These are phyloP conservation scores for Tonatia bakeri DNA, from an alignment of 2,113 vertebrate genomes.

Conservation along the genomic window DNA sequence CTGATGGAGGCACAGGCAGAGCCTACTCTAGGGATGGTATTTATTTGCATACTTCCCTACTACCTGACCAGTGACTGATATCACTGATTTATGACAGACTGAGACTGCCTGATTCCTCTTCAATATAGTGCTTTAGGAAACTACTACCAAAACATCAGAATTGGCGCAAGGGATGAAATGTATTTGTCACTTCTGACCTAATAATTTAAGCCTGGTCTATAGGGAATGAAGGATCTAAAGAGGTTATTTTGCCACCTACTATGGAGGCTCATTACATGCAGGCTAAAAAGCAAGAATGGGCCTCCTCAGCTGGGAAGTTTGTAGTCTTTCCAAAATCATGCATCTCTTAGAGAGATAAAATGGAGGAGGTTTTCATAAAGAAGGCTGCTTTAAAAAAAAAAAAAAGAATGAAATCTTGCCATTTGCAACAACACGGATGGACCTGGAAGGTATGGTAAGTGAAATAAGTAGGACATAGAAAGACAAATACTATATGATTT, in stretches of 20 bases:
- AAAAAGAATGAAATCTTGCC: neutral
- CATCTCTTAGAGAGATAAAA: neutral
- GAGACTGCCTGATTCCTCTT: neutral
- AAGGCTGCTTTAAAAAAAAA: neutral
- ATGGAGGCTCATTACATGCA: neutral
- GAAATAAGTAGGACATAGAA: neutral
- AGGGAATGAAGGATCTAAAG: neutral
- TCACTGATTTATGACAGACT: neutral
- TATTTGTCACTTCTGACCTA: neutral
- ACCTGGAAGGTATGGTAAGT: neutral
- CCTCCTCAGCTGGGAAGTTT: neutral
- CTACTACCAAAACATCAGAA: neutral
- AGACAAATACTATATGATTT: neutral
- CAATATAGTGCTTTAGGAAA: neutral
- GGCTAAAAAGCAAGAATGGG: neutral
- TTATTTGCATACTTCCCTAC: neutral
- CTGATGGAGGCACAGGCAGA: neutral
- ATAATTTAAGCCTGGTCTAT: neutral
- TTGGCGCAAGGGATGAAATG: neutral
- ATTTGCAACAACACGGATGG: neutral
- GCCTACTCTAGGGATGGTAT: neutral
- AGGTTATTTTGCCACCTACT: neutral
- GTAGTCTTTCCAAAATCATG: neutral
- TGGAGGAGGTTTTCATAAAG: neutral
- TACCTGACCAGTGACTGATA: neutral